Conservation (phyloP, 2,888 invertebrate genomes). For the Drosophila borborema region DNA sequence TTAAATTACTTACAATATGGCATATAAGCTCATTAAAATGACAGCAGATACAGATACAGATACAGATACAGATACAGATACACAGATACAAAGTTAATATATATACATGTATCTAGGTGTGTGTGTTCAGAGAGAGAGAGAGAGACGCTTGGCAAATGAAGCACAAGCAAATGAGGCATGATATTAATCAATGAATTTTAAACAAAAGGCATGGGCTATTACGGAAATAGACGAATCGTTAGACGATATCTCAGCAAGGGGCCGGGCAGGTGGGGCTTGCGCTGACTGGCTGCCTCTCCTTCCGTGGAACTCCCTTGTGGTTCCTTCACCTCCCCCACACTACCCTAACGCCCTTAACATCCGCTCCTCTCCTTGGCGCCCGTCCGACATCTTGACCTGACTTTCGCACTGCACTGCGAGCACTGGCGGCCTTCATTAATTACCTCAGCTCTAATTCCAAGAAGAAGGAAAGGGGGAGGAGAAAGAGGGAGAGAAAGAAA, state of each 20-base stretch:
- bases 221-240: conserved; percentile 1
- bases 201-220: conserved; percentile 35
- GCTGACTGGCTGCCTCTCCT: too few species aligned
- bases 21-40: conserved; percentile 68
- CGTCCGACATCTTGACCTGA: too few species aligned
- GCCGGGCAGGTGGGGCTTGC: too few species aligned
- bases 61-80: conserved; percentile 2
- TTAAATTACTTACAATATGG: conserved; percentile 69
- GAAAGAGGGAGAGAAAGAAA: too few species aligned
- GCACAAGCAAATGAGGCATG: conserved; percentile 52
- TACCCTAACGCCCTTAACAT: too few species aligned
- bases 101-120: neutral
- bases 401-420: too few species aligned
- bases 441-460: too few species aligned
- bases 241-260: neutral
- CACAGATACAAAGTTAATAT: conserved; percentile 1
- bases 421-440: too few species aligned
- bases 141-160: conserved; percentile 7
- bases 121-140: neutral
- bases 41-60: conserved; percentile 40
- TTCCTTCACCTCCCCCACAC: too few species aligned
- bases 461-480: too few species aligned
- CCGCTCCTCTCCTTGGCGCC: too few species aligned
- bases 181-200: conserved; percentile 53
- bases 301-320: too few species aligned